phyloP scores from a whole-genome alignment of 1,140 invertebrate genomes.

The Coelopa frigida region DNA sequence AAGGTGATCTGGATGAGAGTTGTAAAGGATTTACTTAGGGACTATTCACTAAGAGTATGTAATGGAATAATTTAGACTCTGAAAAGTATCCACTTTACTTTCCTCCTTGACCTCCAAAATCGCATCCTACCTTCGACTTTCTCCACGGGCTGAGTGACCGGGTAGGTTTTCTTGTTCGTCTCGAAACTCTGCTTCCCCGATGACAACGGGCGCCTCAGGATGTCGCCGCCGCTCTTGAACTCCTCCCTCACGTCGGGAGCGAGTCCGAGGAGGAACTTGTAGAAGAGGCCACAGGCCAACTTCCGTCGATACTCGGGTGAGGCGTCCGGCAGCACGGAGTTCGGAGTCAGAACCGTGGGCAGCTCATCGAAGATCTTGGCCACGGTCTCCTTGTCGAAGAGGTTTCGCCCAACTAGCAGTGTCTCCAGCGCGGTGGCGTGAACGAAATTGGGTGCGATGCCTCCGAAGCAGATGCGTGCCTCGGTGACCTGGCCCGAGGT shows the following conservation, averaged over 20 bases:
- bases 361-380: constrained; percentile 54
- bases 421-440: constrained; percentile 62
- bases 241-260: constrained; percentile 43
- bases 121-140: constrained; percentile 76
- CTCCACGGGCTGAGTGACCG: constrained; percentile 66
- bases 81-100: too few relatives aligned
- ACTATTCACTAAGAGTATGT: too few relatives aligned
- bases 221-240: constrained; percentile 49
- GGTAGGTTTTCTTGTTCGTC: constrained; percentile 66
- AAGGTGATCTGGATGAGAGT: too few relatives aligned
- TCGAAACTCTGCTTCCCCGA: constrained; percentile 65
- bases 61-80: too few relatives aligned
- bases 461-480: constrained; percentile 54
- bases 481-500: constrained; percentile 30
- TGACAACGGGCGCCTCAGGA: constrained; percentile 60
- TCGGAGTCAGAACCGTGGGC: constrained; percentile 55
- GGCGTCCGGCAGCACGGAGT: constrained; percentile 55
- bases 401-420: constrained; percentile 52
- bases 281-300: constrained; percentile 61
- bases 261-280: constrained; percentile 58
- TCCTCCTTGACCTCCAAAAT: too few relatives aligned
- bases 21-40: too few relatives aligned
- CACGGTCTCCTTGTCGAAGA: constrained; percentile 46
- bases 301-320: constrained; percentile 56
- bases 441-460: constrained; percentile 62